Evolutionary conservation across 2,888 invertebrate species (phyloP), one percentile per base, ranked within the genome.

Genomic region (Noctua fimbriata): DNA sequence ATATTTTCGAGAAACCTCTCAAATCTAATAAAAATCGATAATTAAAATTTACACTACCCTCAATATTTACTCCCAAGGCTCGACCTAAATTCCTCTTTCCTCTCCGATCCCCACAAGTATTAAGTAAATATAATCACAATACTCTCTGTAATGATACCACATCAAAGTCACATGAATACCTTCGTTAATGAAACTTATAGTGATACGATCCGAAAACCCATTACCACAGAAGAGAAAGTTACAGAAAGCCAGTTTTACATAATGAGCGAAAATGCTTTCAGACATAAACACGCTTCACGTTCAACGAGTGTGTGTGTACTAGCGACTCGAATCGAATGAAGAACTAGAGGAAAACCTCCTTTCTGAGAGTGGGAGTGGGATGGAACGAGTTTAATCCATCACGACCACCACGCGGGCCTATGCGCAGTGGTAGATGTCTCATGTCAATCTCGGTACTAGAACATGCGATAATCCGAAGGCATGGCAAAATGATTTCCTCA

Each of bases 111-210:
- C 21, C 2, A 10, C 28, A 66, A 49, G 55, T 55, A 73, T 73
- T 66, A 52, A 47, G 52, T 66, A 36, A 73, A 80, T 60, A 55
- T 55, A 73, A 66, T 80, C 65, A 36, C 60, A 79, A 69, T 71
- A 70, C 47, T 52, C 12, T n/a, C 49, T 52, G 1, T 71, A 76
- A 73, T 76, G 52, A 76, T 71, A 74, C 58, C 72, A 81, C 65
- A 69, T 75, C 69, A 81, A 71, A 84, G 66, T 72, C 55, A 66
- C 65, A 72, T 44, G 41, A 84, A 80, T 52, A 55, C 28, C 55
- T 28, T 69, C 24, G 47, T 9, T 69, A 69, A 73, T 65, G 28
- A 65, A 73, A 65, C 63, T 47, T 69, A 36, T 24, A 18, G 67
- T 36, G 28, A 18, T 74, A 49, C 67, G 28, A 77, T 60, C n/a